Percentiles rank a stretch among this genome's conserved stretches.
Evolutionary conservation across 92 coral and sea anemone genomes (phyloP).

Genomic region (Porites rus): DNA sequence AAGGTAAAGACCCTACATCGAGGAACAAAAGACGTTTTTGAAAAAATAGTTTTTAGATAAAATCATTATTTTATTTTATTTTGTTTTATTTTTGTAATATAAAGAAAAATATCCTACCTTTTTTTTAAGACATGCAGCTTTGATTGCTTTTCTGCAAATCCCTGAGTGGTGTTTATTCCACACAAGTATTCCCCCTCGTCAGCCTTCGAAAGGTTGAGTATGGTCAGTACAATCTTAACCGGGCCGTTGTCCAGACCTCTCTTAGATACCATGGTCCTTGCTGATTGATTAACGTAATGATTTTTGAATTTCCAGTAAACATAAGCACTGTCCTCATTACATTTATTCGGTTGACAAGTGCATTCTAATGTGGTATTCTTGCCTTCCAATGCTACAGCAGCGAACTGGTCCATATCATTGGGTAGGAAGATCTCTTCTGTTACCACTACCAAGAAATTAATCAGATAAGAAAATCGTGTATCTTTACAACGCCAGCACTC

Average conservation of each 20-base stretch:
- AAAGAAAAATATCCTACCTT: not conserved
- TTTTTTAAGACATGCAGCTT: not conserved
- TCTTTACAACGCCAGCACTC: no score
- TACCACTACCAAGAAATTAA: not conserved
- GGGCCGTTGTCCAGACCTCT: not conserved
- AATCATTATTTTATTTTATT: no score
- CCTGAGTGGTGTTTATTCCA: constrained; percentile 13
- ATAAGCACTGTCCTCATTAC: not conserved
- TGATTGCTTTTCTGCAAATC: constrained; percentile 13
- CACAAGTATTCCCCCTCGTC: constrained; percentile 14
- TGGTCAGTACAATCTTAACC: not conserved
- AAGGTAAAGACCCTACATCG: not conserved
- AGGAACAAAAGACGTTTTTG: not conserved
- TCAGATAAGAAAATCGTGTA: no score
- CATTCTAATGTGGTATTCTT: constrained; percentile 17
- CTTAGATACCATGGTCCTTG: not conserved
- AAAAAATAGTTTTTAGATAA: not conserved
- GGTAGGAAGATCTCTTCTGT: not conserved
- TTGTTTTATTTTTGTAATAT: no score
- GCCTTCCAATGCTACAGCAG: not conserved
- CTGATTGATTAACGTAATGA: not conserved
- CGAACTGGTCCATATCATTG: not conserved
- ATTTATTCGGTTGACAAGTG: not conserved
- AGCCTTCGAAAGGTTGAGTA: not conserved
- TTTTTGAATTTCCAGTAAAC: constrained; percentile 20